Base-by-base conservation (phyloP, 1,140 invertebrate genomes). In the Zaprionus vittiger region DNA sequence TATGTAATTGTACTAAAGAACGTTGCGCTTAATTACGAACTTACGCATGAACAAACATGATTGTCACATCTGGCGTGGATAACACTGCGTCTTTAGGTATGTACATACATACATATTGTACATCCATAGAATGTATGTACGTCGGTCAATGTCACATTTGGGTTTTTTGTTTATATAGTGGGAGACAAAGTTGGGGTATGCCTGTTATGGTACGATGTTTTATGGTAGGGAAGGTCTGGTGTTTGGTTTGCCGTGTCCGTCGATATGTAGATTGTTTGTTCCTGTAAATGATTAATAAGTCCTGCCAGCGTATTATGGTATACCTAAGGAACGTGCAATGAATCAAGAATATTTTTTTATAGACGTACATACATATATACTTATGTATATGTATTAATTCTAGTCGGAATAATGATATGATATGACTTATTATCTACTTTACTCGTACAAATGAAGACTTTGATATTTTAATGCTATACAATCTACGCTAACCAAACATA, bases 31-130 rank as follows among this genome's bases (percentile, higher is more conserved):
- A 47, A 34, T 15, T 2, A 74, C 34, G 44, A 76, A 49, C n/a
- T n/a, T 37, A 79, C 81, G 74, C 55, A 89, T 89, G 85, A 84
- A 79, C 68, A 74, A 91, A 92, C 56, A 92, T 92, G 91, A 92
- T 92, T 87, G 91, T 92, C 44, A 91, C 83, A 69, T 92, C 91
- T 75, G 89, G 91, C 72, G 83, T 92, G 79, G 91, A 92, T 79
- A 92, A 73, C 72, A 91, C 86, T 77, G 82, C 80, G 64, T 86
- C 91, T 60, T 82, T 92, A 73, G 91, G 91, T 92, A 47, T 17
- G 41, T 47, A 47, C n/a, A 47, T 44, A 6, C 7, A 17, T 17
- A 47, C 41, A 22, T 20, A 20, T 20, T 20, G 20, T 20, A 20
- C 20, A 44, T 17, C 2, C 5, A 44, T 17, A 47, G 2, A 9